Base-by-base conservation (phyloP, 1,140 invertebrate species). In the Lethrus apterus region DNA sequence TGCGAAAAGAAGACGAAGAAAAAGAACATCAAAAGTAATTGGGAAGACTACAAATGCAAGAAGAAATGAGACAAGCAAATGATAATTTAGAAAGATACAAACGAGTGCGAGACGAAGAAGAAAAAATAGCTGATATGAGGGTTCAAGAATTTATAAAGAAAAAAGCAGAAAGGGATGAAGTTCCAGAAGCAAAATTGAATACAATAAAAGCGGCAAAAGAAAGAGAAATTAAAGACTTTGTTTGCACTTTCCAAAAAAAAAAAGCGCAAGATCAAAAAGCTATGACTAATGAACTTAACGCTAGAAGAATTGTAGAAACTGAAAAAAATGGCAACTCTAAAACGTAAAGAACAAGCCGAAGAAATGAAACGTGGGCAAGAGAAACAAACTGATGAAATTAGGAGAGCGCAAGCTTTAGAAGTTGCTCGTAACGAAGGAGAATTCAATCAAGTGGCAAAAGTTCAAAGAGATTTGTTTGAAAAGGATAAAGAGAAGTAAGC, bases 351-450 rank as follows among this genome's bases (percentile, higher is more conserved):
- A 42, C 32, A 57, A 17, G 46, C 48, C 8, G 51, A 59, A 15
- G 55, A 60, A 23, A 51, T 78, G 34, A 62, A 64, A 4, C 21
- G 49, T 2, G 67, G 62, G 4, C 58, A 75, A 23, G 57, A 69
- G 29, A 63, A 69, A 36, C 76, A 79, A 57, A 69, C 78, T 5
- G 52, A 59, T 3, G 60, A 65, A 51, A 69, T 74, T 29, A 63
- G 71, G 58, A 68, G 67, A 52, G 66, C 66, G 13, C 71, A 77
- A 50, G 79, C 79, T 0, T 65, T 78, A 14, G 75, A 80, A 53
- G 69, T 80, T 2, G 73, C 76, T 18, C 60, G 77, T 2, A 77
- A 81, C 26, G 73, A 74, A 49, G 61, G 72, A 11, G 77, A 82
- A 56, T 78, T 78, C 43, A 67, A 73, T 41, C 70, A 70, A 49